Conservation (phyloP, 2,888 invertebrate genomes). For the Polylopha cassiicola region DNA sequence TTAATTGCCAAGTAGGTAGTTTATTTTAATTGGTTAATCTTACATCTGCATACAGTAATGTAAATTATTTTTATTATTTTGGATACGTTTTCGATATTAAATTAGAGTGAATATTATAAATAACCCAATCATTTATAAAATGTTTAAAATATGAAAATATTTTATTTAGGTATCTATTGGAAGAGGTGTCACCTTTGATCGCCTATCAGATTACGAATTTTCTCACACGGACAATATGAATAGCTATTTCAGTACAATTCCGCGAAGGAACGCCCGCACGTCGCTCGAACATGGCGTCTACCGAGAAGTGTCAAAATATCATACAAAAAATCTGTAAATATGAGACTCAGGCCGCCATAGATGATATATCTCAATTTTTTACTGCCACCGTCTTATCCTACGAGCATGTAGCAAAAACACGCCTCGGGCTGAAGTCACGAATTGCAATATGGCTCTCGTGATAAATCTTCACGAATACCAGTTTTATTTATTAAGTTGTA, state of each 20-base stretch:
- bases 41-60: too few relatives aligned
- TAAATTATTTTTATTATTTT: too few relatives aligned
- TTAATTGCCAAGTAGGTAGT: too few relatives aligned
- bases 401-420: constrained; percentile 50
- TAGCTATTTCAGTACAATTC: constrained; percentile 45
- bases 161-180: too few relatives aligned
- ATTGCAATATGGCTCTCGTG: constrained; percentile 61
- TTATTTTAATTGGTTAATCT: too few relatives aligned
- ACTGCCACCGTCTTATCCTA: constrained; percentile 42
- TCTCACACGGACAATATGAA: too few relatives aligned
- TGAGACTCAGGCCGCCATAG: constrained; percentile 48
- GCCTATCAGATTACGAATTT: too few relatives aligned
- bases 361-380: constrained; percentile 65
- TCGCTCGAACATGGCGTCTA: constrained; percentile 40
- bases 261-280: constrained; percentile 51
- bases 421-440: constrained; percentile 52
- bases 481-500: constrained; percentile 76
- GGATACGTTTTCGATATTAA: too few relatives aligned
- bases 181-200: too few relatives aligned
- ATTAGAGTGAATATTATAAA: too few relatives aligned
- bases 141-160: too few relatives aligned
- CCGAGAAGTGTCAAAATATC: constrained; percentile 73
- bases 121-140: too few relatives aligned
- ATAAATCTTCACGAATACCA: constrained; percentile 73
- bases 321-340: constrained; percentile 53